Percentiles rank a stretch among this genome's conserved stretches.
Conservation (phyloP, 2,888 invertebrate species). For the Chrysolina americana region DNA sequence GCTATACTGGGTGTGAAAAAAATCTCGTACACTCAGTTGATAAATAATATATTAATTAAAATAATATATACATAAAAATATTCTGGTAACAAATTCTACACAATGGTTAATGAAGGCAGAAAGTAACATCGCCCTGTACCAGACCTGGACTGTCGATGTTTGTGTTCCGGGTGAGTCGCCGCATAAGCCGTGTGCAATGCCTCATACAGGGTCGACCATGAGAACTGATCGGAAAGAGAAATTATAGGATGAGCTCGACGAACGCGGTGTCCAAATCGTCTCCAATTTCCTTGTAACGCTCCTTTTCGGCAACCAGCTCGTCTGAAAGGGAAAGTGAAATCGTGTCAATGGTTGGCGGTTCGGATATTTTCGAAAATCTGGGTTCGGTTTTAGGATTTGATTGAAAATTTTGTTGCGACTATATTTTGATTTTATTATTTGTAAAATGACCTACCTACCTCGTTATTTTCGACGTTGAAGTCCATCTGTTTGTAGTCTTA, state of each 20-base stretch:
- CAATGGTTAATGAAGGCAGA: constrained; percentile 28
- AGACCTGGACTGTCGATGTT: constrained; percentile 16
- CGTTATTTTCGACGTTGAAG: no score
- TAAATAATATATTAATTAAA: constrained; percentile 42
- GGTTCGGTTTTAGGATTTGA: constrained; percentile 31
- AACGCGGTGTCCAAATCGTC: constrained; percentile 99
- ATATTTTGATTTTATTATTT: neutral
- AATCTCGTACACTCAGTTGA: constrained; percentile 24
- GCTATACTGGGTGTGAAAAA: neutral
- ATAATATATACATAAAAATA: constrained; percentile 45
- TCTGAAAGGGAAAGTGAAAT: constrained; percentile 74
- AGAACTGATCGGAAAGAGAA: constrained; percentile 25
- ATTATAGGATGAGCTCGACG: constrained; percentile 87
- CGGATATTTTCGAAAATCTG: constrained; percentile 44
- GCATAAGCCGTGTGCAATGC: constrained; percentile 37
- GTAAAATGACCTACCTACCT: no score
- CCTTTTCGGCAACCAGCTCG: constrained; percentile 97
- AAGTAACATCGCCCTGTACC: constrained; percentile 13
- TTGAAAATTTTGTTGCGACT: neutral
- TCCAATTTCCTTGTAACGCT: constrained; percentile 99
- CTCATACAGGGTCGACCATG: constrained; percentile 33
- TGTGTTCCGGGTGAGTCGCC: constrained; percentile 36
- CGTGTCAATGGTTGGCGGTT: neutral
- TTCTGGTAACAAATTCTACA: constrained; percentile 40
- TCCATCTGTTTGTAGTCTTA: neutral